Base-by-base conservation (phyloP, 2,113 vertebrate genomes). In the Tragelaphus scriptus region DNA sequence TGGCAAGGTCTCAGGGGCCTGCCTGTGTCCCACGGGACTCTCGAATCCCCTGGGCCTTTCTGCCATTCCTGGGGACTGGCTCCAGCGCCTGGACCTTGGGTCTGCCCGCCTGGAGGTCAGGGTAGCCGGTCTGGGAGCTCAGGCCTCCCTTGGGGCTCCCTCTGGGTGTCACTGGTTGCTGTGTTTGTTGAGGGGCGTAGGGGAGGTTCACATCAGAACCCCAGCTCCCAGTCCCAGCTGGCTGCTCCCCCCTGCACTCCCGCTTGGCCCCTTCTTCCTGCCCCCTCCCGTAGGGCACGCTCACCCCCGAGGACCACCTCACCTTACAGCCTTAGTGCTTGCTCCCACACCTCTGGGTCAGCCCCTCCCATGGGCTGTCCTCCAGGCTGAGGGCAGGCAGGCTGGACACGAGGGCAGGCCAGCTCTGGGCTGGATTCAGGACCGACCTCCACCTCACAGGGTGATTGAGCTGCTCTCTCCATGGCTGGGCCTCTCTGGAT, bases 81-180 rank as follows among this genome's bases (percentile, higher is more conserved):
- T 6, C 40, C 2, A 0, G 6, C 0, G 1, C 40, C 8, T n/a
- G 55, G 40, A 12, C 40, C 44, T 11, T 2, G 2, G 53, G 1
- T 36, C 9, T 19, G 32, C 17, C 25, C 17, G 3, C 40, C 26
- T 36, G 47, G 44, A 81, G 49, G 55, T 65, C 3, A 5, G 12
- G 40, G 56, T 1, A 15, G 8, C 36, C 2, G 25, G 40, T 55
- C 75, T 25, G 36, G 58, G 36, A 25, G 44, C 55, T 55, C 14
- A 9, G 25, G 77, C 6, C 40, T 15, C 63, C 8, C 3, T 8
- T 2, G 0, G 11, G 2, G 25, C 59, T 16, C 75, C n/a, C 25
- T 10, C 13, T 2, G 12, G 36, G 23, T 2, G 3, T 23, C 47
- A 12, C 36, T 71, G 11, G 80, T 55, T 15, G 1, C 51, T 26